These are phyloP conservation scores for Euplagia quadripunctaria DNA, from an alignment of 2,888 invertebrate species.

Conservation along the genomic window DNA sequence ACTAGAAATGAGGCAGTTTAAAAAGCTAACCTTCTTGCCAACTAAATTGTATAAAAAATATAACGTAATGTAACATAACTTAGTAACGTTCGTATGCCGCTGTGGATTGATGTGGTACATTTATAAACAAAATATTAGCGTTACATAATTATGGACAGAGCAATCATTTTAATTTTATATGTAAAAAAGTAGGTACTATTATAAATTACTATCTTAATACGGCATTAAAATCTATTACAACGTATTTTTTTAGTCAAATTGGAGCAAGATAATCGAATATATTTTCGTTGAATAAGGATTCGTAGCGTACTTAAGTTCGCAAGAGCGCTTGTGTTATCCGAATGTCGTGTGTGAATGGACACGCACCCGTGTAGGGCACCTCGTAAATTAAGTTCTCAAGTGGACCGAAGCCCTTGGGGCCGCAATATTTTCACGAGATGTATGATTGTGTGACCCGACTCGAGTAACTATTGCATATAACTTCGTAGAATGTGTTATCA, in stretches of 20 bases:
- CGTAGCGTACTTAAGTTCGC: background rate
- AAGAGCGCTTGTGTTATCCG: background rate
- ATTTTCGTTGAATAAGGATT: background rate
- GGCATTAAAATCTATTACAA: too few species aligned
- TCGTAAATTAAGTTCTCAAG: slow-evolving; percentile 72
- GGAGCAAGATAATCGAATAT: background rate
- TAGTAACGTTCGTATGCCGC: too few species aligned
- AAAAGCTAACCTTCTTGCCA: too few species aligned
- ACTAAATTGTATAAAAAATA: too few species aligned
- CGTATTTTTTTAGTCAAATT: background rate
- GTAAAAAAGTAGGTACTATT: too few species aligned
- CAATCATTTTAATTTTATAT: too few species aligned
- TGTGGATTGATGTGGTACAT: background rate
- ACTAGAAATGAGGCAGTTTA: too few species aligned
- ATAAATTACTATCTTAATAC: too few species aligned
- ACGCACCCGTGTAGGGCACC: slow-evolving; percentile 53
- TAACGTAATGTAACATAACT: too few species aligned
- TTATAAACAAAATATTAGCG: too few species aligned
- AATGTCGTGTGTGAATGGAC: slow-evolving; percentile 45
- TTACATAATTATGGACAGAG: too few species aligned
- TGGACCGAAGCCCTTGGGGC: slow-evolving; percentile 53
- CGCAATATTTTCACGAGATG: slow-evolving; percentile 50
- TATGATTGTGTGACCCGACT: slow-evolving; percentile 19
- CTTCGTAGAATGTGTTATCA: slow-evolving; percentile 16
- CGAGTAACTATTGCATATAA: slow-evolving; percentile 11